These are phyloP conservation scores for Nemoura dubitans DNA, from an alignment of 2,888 invertebrate genomes.

Conservation along the genomic window DNA sequence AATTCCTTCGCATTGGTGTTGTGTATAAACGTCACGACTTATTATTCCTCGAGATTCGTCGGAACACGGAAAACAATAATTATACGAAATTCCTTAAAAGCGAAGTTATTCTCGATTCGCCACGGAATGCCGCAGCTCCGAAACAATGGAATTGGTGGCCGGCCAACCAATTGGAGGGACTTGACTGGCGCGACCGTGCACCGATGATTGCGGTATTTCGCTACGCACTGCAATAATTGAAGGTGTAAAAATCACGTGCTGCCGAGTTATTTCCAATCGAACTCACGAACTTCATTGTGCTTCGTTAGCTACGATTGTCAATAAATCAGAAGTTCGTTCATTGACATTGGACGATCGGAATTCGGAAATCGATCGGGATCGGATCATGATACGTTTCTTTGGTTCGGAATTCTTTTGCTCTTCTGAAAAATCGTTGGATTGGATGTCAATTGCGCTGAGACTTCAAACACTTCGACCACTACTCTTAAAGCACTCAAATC, in stretches of 20 bases:
- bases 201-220: not conserved
- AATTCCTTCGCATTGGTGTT: not conserved
- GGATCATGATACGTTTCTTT: not conserved
- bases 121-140: not conserved
- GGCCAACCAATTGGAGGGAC: not conserved
- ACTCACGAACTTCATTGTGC: not conserved
- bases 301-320: not conserved
- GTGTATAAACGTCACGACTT: too few species aligned
- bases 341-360: too few species aligned
- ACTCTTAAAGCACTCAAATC: not conserved
- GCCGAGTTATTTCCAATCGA: not conserved
- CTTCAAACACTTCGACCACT: not conserved
- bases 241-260: constrained; percentile 12
- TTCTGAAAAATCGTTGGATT: not conserved
- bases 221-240: not conserved
- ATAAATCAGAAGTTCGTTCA: not conserved
- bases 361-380: too few species aligned
- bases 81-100: not conserved
- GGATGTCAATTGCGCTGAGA: not conserved
- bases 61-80: not conserved
- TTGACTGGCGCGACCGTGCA: not conserved
- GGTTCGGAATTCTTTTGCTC: not conserved
- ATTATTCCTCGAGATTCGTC: too few species aligned
- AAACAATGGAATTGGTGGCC: constrained; percentile 12
- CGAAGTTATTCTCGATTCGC: not conserved